Conservation (phyloP, 2,797 vertebrate species). For the Orientallactaga sibirica region DNA sequence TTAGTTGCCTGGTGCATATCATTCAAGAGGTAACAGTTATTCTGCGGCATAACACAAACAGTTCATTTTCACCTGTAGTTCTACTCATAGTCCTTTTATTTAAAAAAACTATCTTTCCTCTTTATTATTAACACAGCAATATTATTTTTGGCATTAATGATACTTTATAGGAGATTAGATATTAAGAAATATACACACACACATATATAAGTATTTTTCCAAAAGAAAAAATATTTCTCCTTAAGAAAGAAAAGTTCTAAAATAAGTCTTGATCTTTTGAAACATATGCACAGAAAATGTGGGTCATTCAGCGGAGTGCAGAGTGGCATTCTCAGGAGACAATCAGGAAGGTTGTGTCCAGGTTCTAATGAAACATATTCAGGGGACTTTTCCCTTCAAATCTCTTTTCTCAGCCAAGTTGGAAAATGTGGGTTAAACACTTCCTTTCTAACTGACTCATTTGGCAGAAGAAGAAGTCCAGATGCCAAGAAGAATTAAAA, state of each 20-base stretch:
- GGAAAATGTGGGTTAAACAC: conserved; percentile 59
- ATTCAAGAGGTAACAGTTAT: neutral
- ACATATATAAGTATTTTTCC: conserved; percentile 18
- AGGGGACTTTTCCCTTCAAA: conserved; percentile 45
- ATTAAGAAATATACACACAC: neutral
- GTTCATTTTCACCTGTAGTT: conserved; percentile 21
- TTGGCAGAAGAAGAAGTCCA: conserved; percentile 68
- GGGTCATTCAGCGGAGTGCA: neutral
- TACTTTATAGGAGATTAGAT: neutral
- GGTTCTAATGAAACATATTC: neutral
- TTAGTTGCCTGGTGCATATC: neutral
- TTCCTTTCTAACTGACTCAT: conserved; percentile 76
- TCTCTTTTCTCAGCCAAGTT: conserved; percentile 58
- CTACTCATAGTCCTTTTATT: neutral
- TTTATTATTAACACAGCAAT: neutral
- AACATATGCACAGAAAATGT: neutral
- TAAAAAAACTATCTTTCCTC: neutral
- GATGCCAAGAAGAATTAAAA: conserved; percentile 59
- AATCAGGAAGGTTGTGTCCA: neutral
- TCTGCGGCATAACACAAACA: neutral
- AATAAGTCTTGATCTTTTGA: neutral
- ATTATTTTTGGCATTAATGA: conserved; percentile 32
- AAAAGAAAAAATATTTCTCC: neutral
- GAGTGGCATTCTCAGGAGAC: neutral
- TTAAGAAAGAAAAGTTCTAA: neutral